Evolutionary conservation across 2,888 invertebrate species (phyloP), one percentile per base, ranked within the genome.

Genomic region (Melieria picta): DNA sequence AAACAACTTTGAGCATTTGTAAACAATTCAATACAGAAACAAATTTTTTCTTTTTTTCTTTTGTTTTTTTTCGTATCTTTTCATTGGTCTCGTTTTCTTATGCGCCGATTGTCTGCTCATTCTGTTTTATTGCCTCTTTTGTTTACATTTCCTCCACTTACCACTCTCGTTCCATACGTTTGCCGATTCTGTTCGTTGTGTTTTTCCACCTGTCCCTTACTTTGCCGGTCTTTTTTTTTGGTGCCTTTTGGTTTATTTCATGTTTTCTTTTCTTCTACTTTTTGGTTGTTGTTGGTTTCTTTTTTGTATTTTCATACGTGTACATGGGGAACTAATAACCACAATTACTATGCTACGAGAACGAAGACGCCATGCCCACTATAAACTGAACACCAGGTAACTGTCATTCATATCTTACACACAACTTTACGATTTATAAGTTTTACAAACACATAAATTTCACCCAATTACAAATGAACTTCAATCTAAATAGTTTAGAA

Each of bases 361-460:
- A 85, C 90, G 95, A 80, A 90, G 95, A 83, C 91, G 93, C 80
- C 95, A 95, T 89, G 93, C 93, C 88, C 94, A 94, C 89, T 91
- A 94, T 89, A 95, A 95, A 85, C 95, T 95, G 77, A 95, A 95
- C 88, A 90, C 94, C 84, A 93, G 94, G 93, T 93, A 87, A 89
- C 88, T 84, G 30, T 2, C 67, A 68, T 69, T 57, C 62, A 72
- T 67, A 67, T 55, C 45, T 62, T 61, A 65, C 45, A 72, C 67
- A 47, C 10, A 16, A 42, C 60, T 45, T 58, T 13, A 55, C 9
- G 13, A 13, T 30, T 30, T 30, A 30, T 30, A 30, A 3, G 30
- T 30, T 30, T 30, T 30, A 3, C 30, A 30, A n/a, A n/a, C 30
- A 30, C 30, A 30, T 30, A 30, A 30, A 30, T 30, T 30, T 30